phyloP scores from a whole-genome alignment of 2,797 vertebrate species.

The Gymnoscopelus braueri region DNA sequence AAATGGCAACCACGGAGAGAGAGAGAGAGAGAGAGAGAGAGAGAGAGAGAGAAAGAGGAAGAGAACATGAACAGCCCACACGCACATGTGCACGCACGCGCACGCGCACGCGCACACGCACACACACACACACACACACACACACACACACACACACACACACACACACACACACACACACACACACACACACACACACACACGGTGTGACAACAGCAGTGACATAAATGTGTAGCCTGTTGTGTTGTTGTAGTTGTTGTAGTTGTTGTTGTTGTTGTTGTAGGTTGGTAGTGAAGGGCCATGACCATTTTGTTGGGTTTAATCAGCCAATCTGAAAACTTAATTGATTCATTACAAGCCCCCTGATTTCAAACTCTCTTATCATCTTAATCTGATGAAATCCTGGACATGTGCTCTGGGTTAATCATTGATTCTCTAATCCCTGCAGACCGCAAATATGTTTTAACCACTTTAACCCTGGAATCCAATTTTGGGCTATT shows the following conservation, averaged over 20 bases:
- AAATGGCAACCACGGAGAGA: not conserved
- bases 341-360: too few species aligned
- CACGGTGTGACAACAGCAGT: not conserved
- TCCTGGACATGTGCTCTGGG: slow-evolving; percentile 24
- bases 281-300: too few species aligned
- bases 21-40: not conserved
- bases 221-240: too few species aligned
- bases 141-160: not conserved
- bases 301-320: too few species aligned
- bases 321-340: too few species aligned
- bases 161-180: not conserved
- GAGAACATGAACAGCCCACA: not conserved
- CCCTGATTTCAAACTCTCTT: too few species aligned
- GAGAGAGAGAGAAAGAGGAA: not conserved
- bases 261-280: too few species aligned
- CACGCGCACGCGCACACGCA: not conserved
- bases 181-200: not conserved
- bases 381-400: slow-evolving; percentile 11
- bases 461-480: too few species aligned
- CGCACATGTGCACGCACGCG: not conserved
- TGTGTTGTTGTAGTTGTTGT: too few species aligned
- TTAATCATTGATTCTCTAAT: slow-evolving; percentile 17
- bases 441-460: too few species aligned
- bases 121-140: not conserved
- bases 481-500: too few species aligned